A percentile compares a stretch with the other conserved stretches of the same genome.
Conservation (phyloP, 2,888 invertebrate genomes). For the Eulithis testata region DNA sequence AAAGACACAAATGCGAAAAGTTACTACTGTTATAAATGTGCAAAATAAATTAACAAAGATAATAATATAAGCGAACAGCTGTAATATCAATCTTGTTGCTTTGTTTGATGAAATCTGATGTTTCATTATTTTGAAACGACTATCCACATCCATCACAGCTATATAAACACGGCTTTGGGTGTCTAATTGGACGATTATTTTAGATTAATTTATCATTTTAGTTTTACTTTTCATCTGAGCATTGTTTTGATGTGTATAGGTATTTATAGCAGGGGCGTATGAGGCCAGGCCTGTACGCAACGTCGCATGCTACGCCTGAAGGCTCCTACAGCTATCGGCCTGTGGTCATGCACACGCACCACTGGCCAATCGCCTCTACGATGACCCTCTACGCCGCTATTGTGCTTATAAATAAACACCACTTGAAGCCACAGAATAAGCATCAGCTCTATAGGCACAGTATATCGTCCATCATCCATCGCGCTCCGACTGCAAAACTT, state of each 20-base stretch:
- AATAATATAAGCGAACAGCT: conserved; percentile 23
- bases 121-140: conserved; percentile 12
- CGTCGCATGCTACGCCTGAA: conserved; percentile 64
- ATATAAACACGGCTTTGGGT: conserved; percentile 4
- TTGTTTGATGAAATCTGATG: conserved; percentile 20
- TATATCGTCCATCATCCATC: conserved; percentile 35
- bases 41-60: conserved; percentile 19
- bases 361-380: conserved; percentile 57
- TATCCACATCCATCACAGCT: conserved; percentile 4
- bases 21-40: conserved; percentile 17
- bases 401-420: conserved; percentile 66
- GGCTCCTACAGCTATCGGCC: conserved; percentile 44
- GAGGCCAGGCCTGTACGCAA: conserved; percentile 42
- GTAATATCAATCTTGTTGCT: conserved; percentile 28
- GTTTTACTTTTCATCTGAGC: not conserved
- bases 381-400: conserved; percentile 49
- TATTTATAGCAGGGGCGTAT: conserved; percentile 39
- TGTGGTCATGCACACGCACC: conserved; percentile 70
- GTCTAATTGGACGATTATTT: not conserved
- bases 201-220: not conserved
- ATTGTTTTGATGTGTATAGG: conserved; percentile 23
- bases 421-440: conserved; percentile 35
- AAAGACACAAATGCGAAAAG: conserved; percentile 24
- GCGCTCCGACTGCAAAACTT: conserved; percentile 24
- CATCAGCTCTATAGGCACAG: conserved; percentile 11